These are phyloP conservation scores for Platycheirus rosarum DNA, from an alignment of 2,888 invertebrate genomes.

Conservation along the genomic window DNA sequence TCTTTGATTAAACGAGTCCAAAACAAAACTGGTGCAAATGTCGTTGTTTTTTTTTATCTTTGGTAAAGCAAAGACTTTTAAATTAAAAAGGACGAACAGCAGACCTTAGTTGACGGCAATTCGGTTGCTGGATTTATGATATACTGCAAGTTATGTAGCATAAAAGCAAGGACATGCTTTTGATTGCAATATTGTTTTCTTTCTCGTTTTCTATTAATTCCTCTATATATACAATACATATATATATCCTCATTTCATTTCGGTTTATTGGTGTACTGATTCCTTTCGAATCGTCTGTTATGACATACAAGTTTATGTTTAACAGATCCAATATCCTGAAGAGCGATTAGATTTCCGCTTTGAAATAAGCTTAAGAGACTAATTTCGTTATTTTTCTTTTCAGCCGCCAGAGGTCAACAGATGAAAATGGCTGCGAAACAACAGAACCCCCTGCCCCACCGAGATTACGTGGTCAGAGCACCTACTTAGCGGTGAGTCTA, in stretches of 20 bases:
- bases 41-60: constrained; percentile 28
- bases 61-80: constrained; percentile 29
- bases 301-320: constrained; percentile 7
- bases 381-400: constrained; percentile 58
- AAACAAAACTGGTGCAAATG: constrained; percentile 23
- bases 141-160: constrained; percentile 34
- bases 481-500: constrained; percentile 78
- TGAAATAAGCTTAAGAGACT: constrained; percentile 34
- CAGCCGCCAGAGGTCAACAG: constrained; percentile 77
- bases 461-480: constrained; percentile 78
- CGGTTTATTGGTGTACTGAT: constrained; percentile 48
- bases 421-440: constrained; percentile 76
- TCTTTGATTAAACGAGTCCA: constrained; percentile 19
- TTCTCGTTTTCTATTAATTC: constrained; percentile 52
- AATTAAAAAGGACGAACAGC: constrained; percentile 55
- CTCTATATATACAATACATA: constrained; percentile 22
- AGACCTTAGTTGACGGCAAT: constrained; percentile 39
- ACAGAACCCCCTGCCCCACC: constrained; percentile 76
- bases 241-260: constrained; percentile 53
- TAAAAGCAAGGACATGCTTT: constrained; percentile 44
- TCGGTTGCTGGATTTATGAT: constrained; percentile 57
- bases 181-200: constrained; percentile 58
- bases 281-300: constrained; percentile 29
- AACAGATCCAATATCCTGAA: constrained; percentile 34
- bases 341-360: constrained; percentile 58